Base-by-base conservation (phyloP, 2,888 invertebrate genomes). In the Monopis laevigella region DNA sequence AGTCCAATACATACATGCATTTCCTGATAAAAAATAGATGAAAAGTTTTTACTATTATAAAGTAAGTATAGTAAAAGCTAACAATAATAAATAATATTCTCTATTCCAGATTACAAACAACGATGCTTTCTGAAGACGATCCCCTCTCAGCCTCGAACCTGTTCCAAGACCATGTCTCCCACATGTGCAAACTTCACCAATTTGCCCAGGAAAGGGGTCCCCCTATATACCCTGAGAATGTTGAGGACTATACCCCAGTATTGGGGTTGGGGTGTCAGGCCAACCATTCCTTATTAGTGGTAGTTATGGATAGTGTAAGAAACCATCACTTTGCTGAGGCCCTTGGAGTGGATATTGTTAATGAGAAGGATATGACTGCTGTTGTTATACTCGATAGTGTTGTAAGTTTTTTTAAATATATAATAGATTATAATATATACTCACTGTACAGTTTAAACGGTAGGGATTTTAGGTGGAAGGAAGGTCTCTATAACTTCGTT, bases 261-360 rank as follows among this genome's bases (percentile, higher is more conserved):
- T 59, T 60, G 1, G 85, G 85, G 0, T 52, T 84, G 18, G 66
- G 77, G 0, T 86, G 86, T 52, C 51, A 55, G 1, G 52, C 58
- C 1, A 80, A 80, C 48, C 58, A 59, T 27, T 71, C 60, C 27
- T 41, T 80, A 42, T 59, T 74, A 39, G 67, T 78, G 47, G 66
- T 92, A 24, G 89, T 89, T 1, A 82, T 94, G 51, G 93, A 94
- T 59, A 89, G 89, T 49, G 64, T 87, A 1, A 70, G 83, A 40
- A 89, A 89, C 56, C 85, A 85, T 50, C 86, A 89, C 54, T 90
- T 93, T 57, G 89, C 91, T 0, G 87, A 90, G 56, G 83, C 84
- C 16, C 82, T 93, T 3, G 92, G 92, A 2, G 82, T 92, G 14
- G 86, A 92, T 61, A 66, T 90, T 21, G 62, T 66, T 8, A 81